Base-by-base conservation (phyloP, 2,113 vertebrate species). In the Triplophysa siluroides region DNA sequence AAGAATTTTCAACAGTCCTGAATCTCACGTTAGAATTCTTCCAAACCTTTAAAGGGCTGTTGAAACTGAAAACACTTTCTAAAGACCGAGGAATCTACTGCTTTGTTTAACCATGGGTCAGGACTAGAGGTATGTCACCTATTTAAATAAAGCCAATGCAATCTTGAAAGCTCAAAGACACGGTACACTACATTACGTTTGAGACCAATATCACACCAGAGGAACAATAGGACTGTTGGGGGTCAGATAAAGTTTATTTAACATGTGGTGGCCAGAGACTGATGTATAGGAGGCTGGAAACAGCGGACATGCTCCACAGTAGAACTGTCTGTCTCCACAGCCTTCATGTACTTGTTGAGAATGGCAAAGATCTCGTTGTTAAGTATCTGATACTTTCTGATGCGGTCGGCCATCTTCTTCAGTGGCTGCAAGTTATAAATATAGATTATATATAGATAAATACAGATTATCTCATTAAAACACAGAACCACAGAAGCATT, bases 261-360 rank as follows among this genome's bases (percentile, higher is more conserved):
- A 92, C 97, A 99, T 84, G 98, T 99, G 88, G 97, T 99, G 85
- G 98, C 98, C 92, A 99, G 90, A 0, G 97, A 99, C 90, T 99
- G 97, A 92, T 99, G 98, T 92, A 99, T 99, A 82, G 98, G 98
- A 2, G 98, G 98, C 89, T 99, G 98, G 92, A 99, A 99, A 91
- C 98, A 99, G 89, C 98, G 97, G 78, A 99, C 98, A 0, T 99
- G 98, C 88, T 99, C 98, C 86, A 98, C 97, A 0, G 97, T 98
- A 85, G 98, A 98, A 89, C 97, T 98, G 92, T 99, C 98, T 0
- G 96, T 98, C 91, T 99, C 98, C 88, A 99, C 96, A 0, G 97
- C 96, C 89, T 99, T 99, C 96, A 99, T 98, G 91, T 99, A 99
- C 90, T 99, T 99, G 94, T 99, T 99, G 81, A 99, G 94, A 89